Percentiles rank a stretch among this genome's conserved stretches.
phyloP scores from a whole-genome alignment of 2,113 vertebrate species.

The Monopterus albus region DNA sequence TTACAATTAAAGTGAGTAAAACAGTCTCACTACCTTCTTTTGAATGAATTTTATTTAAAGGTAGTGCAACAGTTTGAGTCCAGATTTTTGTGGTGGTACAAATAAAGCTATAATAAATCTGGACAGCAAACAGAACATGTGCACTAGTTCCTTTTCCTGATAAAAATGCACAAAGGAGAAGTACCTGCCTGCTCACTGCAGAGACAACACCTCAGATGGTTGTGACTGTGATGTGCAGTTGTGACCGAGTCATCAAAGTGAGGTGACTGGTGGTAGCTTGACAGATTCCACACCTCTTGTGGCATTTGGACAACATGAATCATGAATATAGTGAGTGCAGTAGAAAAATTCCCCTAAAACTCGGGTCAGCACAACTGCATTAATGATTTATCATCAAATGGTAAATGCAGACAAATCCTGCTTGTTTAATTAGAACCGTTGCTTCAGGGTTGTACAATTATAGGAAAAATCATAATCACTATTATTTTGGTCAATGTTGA shows the following conservation, averaged over 20 bases:
- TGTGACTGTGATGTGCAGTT: slow-evolving; percentile 28
- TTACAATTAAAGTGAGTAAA: background rate
- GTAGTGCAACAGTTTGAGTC: background rate
- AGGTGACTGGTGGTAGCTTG: slow-evolving; percentile 24
- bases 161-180: slow-evolving; percentile 24
- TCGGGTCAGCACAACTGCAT: too few relatives aligned
- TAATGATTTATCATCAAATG: background rate
- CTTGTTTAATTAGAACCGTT: background rate
- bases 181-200: slow-evolving; percentile 1
- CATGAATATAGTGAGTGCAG: slow-evolving; percentile 47
- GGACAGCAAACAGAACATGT: background rate
- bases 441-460: too few relatives aligned
- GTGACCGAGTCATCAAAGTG: slow-evolving; percentile 49
- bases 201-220: slow-evolving; percentile 41
- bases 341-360: slow-evolving; percentile 16
- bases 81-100: background rate
- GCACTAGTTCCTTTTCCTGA: slow-evolving; percentile 27
- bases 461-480: too few relatives aligned
- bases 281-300: slow-evolving; percentile 28
- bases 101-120: too few relatives aligned
- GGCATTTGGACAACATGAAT: slow-evolving; percentile 63
- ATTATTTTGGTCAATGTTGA: too few relatives aligned
- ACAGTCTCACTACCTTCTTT: background rate
- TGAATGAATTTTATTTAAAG: background rate
- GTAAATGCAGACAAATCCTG: background rate